Evolutionary conservation across 2,113 vertebrate genomes (phyloP).

Genomic region (Podarcis muralis): DNA sequence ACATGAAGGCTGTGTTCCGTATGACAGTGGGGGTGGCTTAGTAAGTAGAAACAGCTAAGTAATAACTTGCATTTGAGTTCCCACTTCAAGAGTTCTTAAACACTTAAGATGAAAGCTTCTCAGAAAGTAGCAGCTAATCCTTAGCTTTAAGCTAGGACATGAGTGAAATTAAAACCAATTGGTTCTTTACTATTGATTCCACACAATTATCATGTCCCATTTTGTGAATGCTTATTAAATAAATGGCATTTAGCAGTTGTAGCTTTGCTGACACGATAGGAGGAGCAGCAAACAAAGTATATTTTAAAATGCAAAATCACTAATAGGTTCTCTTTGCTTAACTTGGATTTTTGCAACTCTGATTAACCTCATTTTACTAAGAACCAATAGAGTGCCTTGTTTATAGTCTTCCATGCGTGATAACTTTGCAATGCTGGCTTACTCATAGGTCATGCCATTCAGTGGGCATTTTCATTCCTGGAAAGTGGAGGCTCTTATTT

Average conservation of each 20-base stretch:
- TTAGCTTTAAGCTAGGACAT: slow-evolving; percentile 27
- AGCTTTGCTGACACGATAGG: slow-evolving; percentile 22
- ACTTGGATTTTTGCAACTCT: slow-evolving; percentile 58
- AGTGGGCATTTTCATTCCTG: slow-evolving; percentile 23
- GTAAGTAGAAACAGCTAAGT: background rate
- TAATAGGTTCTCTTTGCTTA: slow-evolving; percentile 36
- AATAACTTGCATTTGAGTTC: slow-evolving; percentile 39
- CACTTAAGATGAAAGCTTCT: slow-evolving; percentile 3
- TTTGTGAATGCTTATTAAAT: slow-evolving; percentile 27
- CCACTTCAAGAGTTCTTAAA: background rate
- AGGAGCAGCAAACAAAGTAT: slow-evolving; percentile 16
- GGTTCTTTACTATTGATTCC: slow-evolving; percentile 32
- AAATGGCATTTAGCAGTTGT: slow-evolving; percentile 29
- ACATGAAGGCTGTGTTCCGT: background rate
- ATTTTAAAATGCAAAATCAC: background rate
- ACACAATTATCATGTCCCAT: slow-evolving; percentile 15
- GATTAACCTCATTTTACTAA: slow-evolving; percentile 57
- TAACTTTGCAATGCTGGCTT: slow-evolving; percentile 14
- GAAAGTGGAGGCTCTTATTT: slow-evolving; percentile 41
- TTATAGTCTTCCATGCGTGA: slow-evolving; percentile 56
- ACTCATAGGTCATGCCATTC: slow-evolving; percentile 42
- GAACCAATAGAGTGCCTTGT: slow-evolving; percentile 50
- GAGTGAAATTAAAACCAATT: slow-evolving; percentile 46
- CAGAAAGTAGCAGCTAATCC: slow-evolving; percentile 9
- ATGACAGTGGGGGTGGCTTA: background rate